Conservation (phyloP, 2,888 invertebrate species). For the Xanthorhoe designata region DNA sequence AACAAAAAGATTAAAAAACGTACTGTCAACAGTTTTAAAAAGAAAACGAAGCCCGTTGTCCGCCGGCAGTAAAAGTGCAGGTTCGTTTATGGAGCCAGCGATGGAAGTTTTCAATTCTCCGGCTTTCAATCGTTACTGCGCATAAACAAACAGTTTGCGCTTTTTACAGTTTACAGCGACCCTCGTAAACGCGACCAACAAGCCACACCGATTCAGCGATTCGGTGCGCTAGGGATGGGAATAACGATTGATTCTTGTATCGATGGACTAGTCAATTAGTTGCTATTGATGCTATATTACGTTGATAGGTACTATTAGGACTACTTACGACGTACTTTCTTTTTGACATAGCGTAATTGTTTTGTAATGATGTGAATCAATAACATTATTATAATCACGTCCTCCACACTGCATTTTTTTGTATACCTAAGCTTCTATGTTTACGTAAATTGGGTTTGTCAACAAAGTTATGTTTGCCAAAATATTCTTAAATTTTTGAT, state of each 20-base stretch:
- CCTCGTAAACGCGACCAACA: conserved; percentile 79
- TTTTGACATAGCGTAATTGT: too few relatives aligned
- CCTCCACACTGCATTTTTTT: too few relatives aligned
- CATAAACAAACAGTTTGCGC: conserved; percentile 83
- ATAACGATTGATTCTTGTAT: conserved; percentile 21
- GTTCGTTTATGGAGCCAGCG: conserved; percentile 64
- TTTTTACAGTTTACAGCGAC: conserved; percentile 81
- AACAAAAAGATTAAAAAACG: conserved; percentile 32
- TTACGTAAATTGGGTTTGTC: too few relatives aligned
- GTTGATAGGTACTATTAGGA: too few relatives aligned
- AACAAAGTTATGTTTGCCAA: too few relatives aligned
- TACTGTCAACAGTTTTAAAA: conserved; percentile 41
- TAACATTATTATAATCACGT: too few relatives aligned
- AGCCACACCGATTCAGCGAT: conserved; percentile 77
- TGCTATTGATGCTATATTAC: neutral
- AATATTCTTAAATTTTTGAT: too few relatives aligned
- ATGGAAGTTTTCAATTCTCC: conserved; percentile 59
- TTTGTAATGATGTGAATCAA: too few relatives aligned
- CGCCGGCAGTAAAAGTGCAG: conserved; percentile 67
- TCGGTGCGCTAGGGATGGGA: conserved; percentile 57
- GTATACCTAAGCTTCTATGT: too few relatives aligned
- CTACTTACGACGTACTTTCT: too few relatives aligned
- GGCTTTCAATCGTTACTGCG: conserved; percentile 60
- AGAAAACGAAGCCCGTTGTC: conserved; percentile 35
- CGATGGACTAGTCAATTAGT: conserved; percentile 20